Evolutionary conservation across 2,113 vertebrate species (phyloP), one percentile per base, ranked within the genome.

Genomic region (Tautogolabrus adspersus): DNA sequence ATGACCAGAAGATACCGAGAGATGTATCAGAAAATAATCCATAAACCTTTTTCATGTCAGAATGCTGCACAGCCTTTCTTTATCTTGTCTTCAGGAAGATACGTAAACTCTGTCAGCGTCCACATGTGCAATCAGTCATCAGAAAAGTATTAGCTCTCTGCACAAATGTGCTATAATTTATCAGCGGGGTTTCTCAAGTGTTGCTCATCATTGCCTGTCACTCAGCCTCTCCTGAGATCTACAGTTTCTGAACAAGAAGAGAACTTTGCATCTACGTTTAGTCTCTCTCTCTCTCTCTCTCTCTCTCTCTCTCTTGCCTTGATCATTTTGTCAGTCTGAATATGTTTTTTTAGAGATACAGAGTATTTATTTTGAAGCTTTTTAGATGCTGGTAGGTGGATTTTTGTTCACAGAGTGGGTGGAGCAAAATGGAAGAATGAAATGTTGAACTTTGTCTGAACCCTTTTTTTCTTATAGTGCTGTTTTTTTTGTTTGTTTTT

Each of bases 81-180:
- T 18, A 37, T 46, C 11, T n/a, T 18, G 23, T 46, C 11, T 13
- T 38, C 23, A 72, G 10, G 13, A 1, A 40, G 65, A 13, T 18
- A 13, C 52, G 56, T 6, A 12, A 63, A 42, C 10, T 13, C 55
- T 60, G 52, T 47, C 7, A 3, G 19, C 21, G 34, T 10, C 30
- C 37, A 2, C 74, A 78, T 37, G 22, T 21, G 66, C 49, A 80
- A 86, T 84, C 64, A 59, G 75, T 62, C 66, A 83, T 83, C 68
- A 81, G 75, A 37, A 23, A 60, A 47, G 58, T 46, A 18, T 73
- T 7, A 11, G 49, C 34, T 80, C 52, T 72, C 65, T 49, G 49
- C 52, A 54, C 70, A 81, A 77, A 85, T 71, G 57, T 5, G 49
- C 56, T 18, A 10, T 81, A 22, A 87, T 85, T 76, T 66, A 73